Evolutionary conservation across 92 coral and sea anemone genomes (phyloP).

Genomic region (Palythoa grandiflora): DNA sequence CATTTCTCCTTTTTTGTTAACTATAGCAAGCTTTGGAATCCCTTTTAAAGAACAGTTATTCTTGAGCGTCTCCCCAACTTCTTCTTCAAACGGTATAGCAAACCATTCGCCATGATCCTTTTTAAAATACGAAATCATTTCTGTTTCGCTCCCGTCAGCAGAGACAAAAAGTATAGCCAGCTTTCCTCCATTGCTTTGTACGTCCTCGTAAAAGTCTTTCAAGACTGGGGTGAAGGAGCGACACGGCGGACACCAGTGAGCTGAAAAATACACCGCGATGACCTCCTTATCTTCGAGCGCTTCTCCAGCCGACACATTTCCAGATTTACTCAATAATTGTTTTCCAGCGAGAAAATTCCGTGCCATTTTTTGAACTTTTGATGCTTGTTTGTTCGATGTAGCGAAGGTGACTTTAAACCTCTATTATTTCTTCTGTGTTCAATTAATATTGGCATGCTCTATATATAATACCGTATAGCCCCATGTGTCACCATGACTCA

Average conservation of each 20-base stretch:
- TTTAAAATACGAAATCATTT: slow-evolving; percentile 48
- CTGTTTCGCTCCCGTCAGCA: slow-evolving; percentile 49
- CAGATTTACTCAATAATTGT: slow-evolving; percentile 23
- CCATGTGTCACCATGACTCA: background rate
- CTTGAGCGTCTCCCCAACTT: slow-evolving; percentile 30
- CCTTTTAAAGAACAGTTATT: slow-evolving; percentile 52
- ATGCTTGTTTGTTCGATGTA: background rate
- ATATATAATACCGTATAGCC: background rate
- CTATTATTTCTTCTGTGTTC: background rate
- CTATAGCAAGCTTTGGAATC: slow-evolving; percentile 60
- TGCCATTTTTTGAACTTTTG: slow-evolving; percentile 15
- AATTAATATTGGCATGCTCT: background rate
- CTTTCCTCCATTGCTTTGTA: slow-evolving; percentile 14
- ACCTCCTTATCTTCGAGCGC: slow-evolving; percentile 29
- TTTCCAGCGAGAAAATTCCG: slow-evolving; percentile 3
- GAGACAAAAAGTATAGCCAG: slow-evolving; percentile 62
- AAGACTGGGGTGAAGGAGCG: slow-evolving; percentile 59
- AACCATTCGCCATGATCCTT: slow-evolving; percentile 66
- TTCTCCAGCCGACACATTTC: slow-evolving; percentile 18
- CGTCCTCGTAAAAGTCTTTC: slow-evolving; percentile 60
- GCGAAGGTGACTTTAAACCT: background rate
- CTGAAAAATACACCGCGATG: slow-evolving; percentile 8
- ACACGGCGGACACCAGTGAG: slow-evolving; percentile 51
- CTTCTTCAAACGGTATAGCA: slow-evolving; percentile 45
- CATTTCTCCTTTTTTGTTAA: slow-evolving; percentile 47